Evolutionary conservation across 2,888 invertebrate genomes (phyloP).

Genomic region (Aquatica leii): DNA sequence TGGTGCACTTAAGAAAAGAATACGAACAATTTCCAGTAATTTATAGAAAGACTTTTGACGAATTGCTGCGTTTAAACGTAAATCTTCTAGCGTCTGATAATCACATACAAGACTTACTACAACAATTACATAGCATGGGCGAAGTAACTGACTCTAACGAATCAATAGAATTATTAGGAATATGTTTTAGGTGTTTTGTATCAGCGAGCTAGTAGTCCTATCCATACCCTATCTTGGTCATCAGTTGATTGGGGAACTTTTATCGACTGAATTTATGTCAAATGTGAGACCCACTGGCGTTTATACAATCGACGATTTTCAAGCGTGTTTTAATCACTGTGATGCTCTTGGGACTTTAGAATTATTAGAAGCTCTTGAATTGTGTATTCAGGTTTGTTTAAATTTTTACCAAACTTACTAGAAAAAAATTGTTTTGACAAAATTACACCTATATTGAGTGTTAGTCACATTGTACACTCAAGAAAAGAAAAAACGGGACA

Average conservation of each 20-base stretch:
- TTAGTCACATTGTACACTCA: too few species aligned
- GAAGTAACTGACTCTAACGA: slow-evolving; percentile 60
- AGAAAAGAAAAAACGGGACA: too few species aligned
- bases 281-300: slow-evolving; percentile 71
- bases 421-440: too few species aligned
- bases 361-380: slow-evolving; percentile 73
- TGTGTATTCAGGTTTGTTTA: slow-evolving; percentile 68
- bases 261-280: slow-evolving; percentile 65
- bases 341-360: slow-evolving; percentile 74
- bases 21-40: slow-evolving; percentile 69
- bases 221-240: slow-evolving; percentile 74
- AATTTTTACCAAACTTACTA: too few species aligned
- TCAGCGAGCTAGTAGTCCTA: slow-evolving; percentile 70
- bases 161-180: background rate
- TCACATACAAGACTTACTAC: slow-evolving; percentile 69
- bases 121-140: slow-evolving; percentile 71
- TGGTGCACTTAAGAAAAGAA: slow-evolving; percentile 63
- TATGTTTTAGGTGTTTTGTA: slow-evolving; percentile 52
- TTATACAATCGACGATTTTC: slow-evolving; percentile 77
- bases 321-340: slow-evolving; percentile 73
- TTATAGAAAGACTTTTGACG: slow-evolving; percentile 67
- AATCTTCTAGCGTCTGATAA: slow-evolving; percentile 72
- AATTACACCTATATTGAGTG: too few species aligned
- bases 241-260: slow-evolving; percentile 71
- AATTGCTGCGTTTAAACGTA: slow-evolving; percentile 65